Evolutionary conservation across 2,797 vertebrate species (phyloP).

Genomic region (Mareca penelope): DNA sequence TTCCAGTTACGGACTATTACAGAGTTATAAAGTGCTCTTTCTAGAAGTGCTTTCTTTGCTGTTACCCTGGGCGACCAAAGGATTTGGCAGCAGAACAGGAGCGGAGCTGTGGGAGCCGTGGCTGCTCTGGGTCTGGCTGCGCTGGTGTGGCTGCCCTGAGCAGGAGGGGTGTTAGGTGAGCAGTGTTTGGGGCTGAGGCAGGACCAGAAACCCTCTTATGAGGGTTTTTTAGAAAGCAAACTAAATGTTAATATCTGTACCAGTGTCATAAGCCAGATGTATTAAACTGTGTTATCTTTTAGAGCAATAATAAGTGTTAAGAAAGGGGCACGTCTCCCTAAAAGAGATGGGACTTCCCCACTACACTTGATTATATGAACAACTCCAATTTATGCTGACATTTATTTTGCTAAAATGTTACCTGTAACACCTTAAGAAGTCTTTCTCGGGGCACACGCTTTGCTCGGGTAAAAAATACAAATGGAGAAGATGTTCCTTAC

Average conservation of each 20-base stretch:
- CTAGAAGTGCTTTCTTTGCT: background rate
- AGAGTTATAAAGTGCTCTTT: background rate
- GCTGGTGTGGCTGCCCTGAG: background rate
- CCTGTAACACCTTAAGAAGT: background rate
- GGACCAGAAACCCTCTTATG: background rate
- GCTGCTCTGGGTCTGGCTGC: background rate
- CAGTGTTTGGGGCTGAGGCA: rapidly evolving
- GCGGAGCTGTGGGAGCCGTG: background rate
- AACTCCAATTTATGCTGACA: background rate
- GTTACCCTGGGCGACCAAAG: background rate
- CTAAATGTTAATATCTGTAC: background rate
- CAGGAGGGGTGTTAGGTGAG: background rate
- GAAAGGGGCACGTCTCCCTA: background rate
- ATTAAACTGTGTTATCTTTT: background rate
- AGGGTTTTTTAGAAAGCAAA: background rate
- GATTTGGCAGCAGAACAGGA: background rate
- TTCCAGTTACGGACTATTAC: background rate
- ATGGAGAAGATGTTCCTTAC: rapidly evolving
- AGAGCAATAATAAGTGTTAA: background rate
- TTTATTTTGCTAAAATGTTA: background rate
- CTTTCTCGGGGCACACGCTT: background rate
- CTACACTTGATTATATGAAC: background rate
- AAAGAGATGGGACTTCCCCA: background rate
- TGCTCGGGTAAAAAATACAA: background rate
- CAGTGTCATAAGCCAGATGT: background rate